Percentiles rank a stretch among this genome's conserved stretches.
Conservation (phyloP, 1,140 invertebrate genomes). For the Leucophenga varia region DNA sequence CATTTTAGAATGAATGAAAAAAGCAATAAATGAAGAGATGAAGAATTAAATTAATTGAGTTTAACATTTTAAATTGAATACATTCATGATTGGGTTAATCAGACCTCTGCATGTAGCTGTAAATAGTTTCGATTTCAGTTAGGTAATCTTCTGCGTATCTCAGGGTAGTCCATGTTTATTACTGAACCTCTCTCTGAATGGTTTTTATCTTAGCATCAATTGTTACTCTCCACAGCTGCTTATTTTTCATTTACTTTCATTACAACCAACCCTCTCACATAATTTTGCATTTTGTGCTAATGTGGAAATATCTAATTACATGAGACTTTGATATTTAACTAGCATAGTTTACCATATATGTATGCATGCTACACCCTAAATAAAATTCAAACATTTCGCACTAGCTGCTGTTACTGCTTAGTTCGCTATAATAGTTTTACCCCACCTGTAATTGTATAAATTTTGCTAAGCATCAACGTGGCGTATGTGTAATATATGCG, state of each 20-base stretch:
- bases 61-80: no score
- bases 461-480: conserved; percentile 21
- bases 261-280: background rate
- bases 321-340: conserved; percentile 42
- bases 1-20: no score
- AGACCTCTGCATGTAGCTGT: no score
- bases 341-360: conserved; percentile 11
- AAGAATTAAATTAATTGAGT: no score
- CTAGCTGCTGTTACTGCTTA: conserved; percentile 16
- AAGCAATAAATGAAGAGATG: no score
- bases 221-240: no score
- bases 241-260: no score
- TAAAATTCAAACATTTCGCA: conserved; percentile 7
- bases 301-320: conserved; percentile 53
- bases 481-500: conserved; percentile 13
- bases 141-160: conserved; percentile 5
- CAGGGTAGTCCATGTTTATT: no score
- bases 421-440: background rate
- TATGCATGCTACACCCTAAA: background rate
- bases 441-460: background rate
- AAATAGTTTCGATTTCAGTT: conserved; percentile 40
- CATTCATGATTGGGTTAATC: no score
- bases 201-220: no score
- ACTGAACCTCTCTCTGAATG: no score
- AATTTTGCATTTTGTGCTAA: conserved; percentile 2